Evolutionary conservation across 2,113 vertebrate genomes (phyloP), one percentile per base, ranked within the genome.

Genomic region (Laticauda colubrina): DNA sequence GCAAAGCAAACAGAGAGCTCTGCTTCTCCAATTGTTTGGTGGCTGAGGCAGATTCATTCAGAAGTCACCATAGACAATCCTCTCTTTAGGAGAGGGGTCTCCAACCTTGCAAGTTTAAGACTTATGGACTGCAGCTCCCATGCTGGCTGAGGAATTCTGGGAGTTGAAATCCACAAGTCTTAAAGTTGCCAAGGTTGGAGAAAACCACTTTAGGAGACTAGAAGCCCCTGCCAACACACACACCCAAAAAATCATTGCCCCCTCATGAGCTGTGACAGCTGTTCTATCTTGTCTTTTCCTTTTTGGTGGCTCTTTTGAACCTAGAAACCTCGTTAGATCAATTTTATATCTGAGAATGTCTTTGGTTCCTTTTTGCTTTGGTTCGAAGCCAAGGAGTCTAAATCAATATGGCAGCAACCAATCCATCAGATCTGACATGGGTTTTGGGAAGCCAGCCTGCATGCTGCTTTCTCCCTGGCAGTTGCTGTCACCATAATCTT

Each of bases 351-450:
- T 2, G 34, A 89, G 88, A 89, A 87, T 64, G n/a, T 56, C 20
- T 85, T 54, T 85, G 59, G 64, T 48, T 87, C 26, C 20, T 69
- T 92, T 86, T 11, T 34, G 26, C 45, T 57, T 90, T 94, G 91
- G 57, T 85, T 20, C 23, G 55, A 69, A 93, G 91, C 94, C 93
- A 87, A 56, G 64, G 34, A 85, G 3, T 29, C 45, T n/a, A 91
- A 91, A 95, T 92, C 93, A 54, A 93, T 94, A 59, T 0, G 3
- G 89, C 55, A 29, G 94, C 2, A 0, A 61, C 88, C 51, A 88
- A 18, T 14, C 85, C n/a, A 0, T 8, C 85, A 51, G 87, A 8
- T 90, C 54, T 0, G 0, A 18, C 0, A 24, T 86, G 85, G 55
- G 0, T 57, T 96, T 96, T 0, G 90, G 93, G 93, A 91, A 93